Percentiles rank a stretch among this genome's conserved stretches.
Conservation (phyloP, 1,140 invertebrate genomes). For the Amyelois transitella region DNA sequence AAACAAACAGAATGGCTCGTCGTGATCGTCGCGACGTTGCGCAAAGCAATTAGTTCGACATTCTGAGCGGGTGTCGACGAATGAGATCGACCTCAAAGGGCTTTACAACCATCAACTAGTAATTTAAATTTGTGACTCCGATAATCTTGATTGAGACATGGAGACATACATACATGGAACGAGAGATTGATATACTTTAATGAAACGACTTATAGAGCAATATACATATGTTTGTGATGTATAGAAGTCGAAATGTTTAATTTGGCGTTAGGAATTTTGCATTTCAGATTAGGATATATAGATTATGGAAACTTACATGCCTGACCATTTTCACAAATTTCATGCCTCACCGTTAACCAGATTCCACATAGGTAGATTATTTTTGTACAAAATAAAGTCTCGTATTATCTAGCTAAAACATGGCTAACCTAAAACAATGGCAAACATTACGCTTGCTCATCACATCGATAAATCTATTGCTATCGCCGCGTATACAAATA, state of each 20-base stretch:
- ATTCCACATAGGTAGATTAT: too few species aligned
- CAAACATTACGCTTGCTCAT: constrained; percentile 22
- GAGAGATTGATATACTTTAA: background rate
- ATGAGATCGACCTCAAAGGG: background rate
- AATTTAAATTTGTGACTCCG: constrained; percentile 6
- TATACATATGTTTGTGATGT: too few species aligned
- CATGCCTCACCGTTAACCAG: too few species aligned
- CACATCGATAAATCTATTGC: constrained; percentile 57
- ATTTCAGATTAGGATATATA: too few species aligned
- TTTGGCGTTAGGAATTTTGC: too few species aligned
- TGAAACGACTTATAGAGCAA: too few species aligned
- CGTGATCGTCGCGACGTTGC: constrained; percentile 33
- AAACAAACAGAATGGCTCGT: constrained; percentile 43
- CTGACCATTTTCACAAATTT: too few species aligned
- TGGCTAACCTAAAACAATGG: background rate
- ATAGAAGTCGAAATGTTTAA: too few species aligned
- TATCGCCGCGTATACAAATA: constrained; percentile 67
- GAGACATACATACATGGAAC: background rate
- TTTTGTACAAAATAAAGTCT: background rate
- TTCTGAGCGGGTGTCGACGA: constrained; percentile 23
- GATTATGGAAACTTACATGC: too few species aligned
- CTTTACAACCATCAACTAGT: constrained; percentile 6
- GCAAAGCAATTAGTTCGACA: constrained; percentile 54
- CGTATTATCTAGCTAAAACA: too few species aligned
- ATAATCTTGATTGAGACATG: background rate